Evolutionary conservation across 2,888 invertebrate genomes (phyloP).

Genomic region (Polylopha cassiicola): DNA sequence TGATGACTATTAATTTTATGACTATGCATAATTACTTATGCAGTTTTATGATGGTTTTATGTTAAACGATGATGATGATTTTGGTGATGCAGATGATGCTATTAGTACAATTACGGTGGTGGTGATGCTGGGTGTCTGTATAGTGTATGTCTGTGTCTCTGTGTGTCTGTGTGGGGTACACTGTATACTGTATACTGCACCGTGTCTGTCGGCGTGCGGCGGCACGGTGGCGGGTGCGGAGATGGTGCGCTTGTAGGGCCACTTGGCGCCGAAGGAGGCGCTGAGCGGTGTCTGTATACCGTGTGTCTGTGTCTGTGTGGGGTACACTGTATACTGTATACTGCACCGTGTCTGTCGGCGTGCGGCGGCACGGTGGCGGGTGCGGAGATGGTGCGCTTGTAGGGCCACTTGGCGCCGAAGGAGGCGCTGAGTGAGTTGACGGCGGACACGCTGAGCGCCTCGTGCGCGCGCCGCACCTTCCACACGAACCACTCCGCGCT

Average conservation of each 20-base stretch:
- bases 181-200: too few relatives aligned
- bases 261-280: constrained; percentile 90
- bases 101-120: too few relatives aligned
- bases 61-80: too few relatives aligned
- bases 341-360: constrained; percentile 82
- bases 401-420: constrained; percentile 95
- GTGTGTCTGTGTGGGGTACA: too few relatives aligned
- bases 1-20: too few relatives aligned
- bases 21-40: too few relatives aligned
- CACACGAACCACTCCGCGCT: constrained; percentile 90
- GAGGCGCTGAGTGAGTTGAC: constrained; percentile 88
- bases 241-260: constrained; percentile 96
- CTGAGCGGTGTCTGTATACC: too few relatives aligned
- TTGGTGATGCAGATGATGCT: too few relatives aligned
- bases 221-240: constrained; percentile 93
- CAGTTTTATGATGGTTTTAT: too few relatives aligned
- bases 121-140: too few relatives aligned
- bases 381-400: constrained; percentile 95
- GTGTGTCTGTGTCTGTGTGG: too few relatives aligned
- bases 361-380: constrained; percentile 89
- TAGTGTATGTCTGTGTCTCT: too few relatives aligned
- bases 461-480: constrained; percentile 92
- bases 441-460: constrained; percentile 85
- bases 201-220: constrained; percentile 83
- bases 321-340: constrained; percentile 60